These are phyloP conservation scores for Phymastichus coffea DNA, from an alignment of 1,140 invertebrate genomes.

Conservation along the genomic window DNA sequence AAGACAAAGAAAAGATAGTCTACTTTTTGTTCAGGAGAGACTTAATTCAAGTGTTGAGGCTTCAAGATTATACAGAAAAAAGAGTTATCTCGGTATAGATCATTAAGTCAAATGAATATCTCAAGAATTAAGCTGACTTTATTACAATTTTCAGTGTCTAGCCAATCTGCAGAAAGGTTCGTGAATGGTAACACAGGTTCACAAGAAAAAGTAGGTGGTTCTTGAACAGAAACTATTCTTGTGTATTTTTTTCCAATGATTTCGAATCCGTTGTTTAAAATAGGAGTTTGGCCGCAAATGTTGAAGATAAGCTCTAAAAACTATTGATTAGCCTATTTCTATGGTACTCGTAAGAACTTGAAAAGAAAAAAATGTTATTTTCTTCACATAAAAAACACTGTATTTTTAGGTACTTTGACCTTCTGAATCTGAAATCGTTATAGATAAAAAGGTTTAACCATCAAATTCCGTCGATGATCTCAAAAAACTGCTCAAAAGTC, in stretches of 20 bases:
- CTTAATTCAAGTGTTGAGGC: too few relatives aligned
- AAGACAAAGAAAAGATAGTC: too few relatives aligned
- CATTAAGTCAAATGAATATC: too few relatives aligned
- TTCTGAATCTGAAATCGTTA: neutral
- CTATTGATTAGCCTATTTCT: neutral
- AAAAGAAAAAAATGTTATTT: neutral
- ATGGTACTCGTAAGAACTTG: neutral
- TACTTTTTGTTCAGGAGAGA: too few relatives aligned
- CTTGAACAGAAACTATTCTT: neutral
- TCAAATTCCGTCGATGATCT: neutral
- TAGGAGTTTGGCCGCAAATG: neutral
- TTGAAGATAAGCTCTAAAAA: neutral
- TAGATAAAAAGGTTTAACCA: neutral
- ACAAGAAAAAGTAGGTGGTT: neutral
- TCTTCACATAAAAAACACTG: neutral
- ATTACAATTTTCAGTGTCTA: too few relatives aligned
- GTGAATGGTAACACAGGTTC: neutral
- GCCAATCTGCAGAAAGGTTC: too few relatives aligned
- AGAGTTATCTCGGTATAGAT: too few relatives aligned
- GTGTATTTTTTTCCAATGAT: neutral
- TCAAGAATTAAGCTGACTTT: too few relatives aligned
- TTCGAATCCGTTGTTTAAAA: neutral
- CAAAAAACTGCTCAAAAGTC: neutral
- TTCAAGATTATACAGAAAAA: too few relatives aligned
- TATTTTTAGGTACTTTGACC: neutral